Base-by-base conservation (phyloP, 37 sponge, comb jelly and placozoan genomes). In the Geodia barretti region DNA sequence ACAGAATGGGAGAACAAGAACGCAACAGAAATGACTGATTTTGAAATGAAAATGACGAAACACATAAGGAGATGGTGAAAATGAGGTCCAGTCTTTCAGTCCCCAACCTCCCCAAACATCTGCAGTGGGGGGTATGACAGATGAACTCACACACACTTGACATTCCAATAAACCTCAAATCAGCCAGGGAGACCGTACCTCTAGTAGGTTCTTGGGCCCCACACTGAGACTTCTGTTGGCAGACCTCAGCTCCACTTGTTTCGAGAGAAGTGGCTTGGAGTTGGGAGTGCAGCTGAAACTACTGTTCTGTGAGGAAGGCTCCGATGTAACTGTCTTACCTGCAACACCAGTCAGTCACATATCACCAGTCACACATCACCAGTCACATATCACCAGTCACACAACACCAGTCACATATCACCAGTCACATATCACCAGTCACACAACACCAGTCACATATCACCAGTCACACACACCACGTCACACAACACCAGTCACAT, bases 131-230 rank as follows among this genome's bases (percentile, higher is more conserved):
- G 21, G 35, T 5, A 68, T 2, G 23, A 31, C 7, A 77, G 58
- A 74, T 31, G 33, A n/a, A n/a, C 4, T 68, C 32, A 20, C 1
- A 28, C 34, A 28, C 34, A 33, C 33, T 29, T 5, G 20, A 20
- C 31, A 28, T 29, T 32, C 68, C 68, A 70, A 70, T 47, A 47
- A 14, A 47, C 54, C 14, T 17, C 54, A 47, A 14, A n/a, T n/a
- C n/a, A n/a, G n/a, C n/a, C n/a, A n/a, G n/a, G n/a, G n/a, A n/a
- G n/a, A 14, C 14, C 7, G 54, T 23, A 89, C 89, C 67, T 81
- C 77, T 70, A 84, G 62, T 1, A 90, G 43, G 60, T 85, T 90
- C 39, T 80, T 84, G 20, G 85, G 86, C n/a, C 67, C 90, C 33
- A 80, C 36, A 31, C 19, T 42, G 5, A 72, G 35, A 11, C 38